A percentile compares a stretch with the other conserved stretches of the same genome.
These are phyloP conservation scores for Cosmopolites sordidus DNA, from an alignment of 2,888 invertebrate species.

Conservation along the genomic window DNA sequence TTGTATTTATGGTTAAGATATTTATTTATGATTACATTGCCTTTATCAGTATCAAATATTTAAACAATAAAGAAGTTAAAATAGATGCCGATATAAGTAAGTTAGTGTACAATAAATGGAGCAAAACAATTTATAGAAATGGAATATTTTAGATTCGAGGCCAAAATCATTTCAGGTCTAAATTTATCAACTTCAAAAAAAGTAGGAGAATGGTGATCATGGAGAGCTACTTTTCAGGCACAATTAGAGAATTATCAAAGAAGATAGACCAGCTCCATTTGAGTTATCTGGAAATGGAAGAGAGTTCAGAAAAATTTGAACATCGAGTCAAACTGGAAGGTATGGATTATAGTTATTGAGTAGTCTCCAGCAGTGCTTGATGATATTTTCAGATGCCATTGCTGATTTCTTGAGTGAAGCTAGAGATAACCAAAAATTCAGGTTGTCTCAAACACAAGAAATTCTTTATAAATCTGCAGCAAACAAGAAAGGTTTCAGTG, in stretches of 20 bases:
- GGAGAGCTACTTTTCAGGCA: conserved; percentile 55
- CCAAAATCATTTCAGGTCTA: no score
- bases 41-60: no score
- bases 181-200: neutral
- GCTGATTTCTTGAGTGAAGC: conserved; percentile 73
- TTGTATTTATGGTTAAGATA: no score
- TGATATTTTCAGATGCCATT: conserved; percentile 61
- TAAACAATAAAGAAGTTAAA: no score
- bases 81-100: no score
- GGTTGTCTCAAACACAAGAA: conserved; percentile 68
- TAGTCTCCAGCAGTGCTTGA: neutral
- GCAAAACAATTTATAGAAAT: no score
- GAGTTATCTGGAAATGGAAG: conserved; percentile 74
- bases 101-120: no score
- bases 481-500: conserved; percentile 70
- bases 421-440: conserved; percentile 76
- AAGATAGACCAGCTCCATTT: conserved; percentile 74
- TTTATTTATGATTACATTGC: no score
- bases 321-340: conserved; percentile 75
- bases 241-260: conserved; percentile 64
- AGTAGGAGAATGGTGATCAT: conserved; percentile 44
- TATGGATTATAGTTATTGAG: conserved; percentile 38
- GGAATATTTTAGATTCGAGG: no score
- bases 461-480: conserved; percentile 71
- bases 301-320: conserved; percentile 71